These are phyloP conservation scores for Volucella bombylans DNA, from an alignment of 2,888 invertebrate species.

Conservation along the genomic window DNA sequence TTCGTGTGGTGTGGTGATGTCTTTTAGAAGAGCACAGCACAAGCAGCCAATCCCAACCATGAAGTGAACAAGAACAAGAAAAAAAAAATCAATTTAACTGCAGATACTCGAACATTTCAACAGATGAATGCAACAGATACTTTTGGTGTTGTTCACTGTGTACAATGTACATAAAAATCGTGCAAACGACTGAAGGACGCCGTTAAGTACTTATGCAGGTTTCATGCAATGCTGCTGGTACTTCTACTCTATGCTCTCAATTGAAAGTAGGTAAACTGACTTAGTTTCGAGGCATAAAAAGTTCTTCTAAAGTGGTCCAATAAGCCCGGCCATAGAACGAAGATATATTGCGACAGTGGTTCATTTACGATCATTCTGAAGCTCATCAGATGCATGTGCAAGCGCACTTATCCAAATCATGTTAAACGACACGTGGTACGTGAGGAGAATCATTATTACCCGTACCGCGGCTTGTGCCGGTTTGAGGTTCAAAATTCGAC, in stretches of 20 bases:
- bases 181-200: constrained; percentile 65
- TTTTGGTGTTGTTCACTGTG: constrained; percentile 11
- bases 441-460: constrained; percentile 61
- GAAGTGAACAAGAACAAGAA: constrained; percentile 3
- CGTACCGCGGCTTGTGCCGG: not conserved
- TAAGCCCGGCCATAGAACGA: constrained; percentile 22
- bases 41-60: constrained; percentile 9
- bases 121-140: constrained; percentile 63
- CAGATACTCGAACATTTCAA: constrained; percentile 41
- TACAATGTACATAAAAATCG: constrained; percentile 62
- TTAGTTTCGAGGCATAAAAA: constrained; percentile 34
- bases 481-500: constrained; percentile 30
- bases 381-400: constrained; percentile 60
- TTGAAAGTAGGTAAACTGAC: constrained; percentile 55
- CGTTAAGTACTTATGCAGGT: constrained; percentile 58
- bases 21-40: constrained; percentile 34
- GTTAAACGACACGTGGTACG: constrained; percentile 73
- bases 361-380: constrained; percentile 60
- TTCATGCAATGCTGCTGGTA: constrained; percentile 32
- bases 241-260: constrained; percentile 52
- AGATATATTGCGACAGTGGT: constrained; percentile 64
- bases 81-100: constrained; percentile 43
- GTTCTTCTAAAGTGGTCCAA: constrained; percentile 30
- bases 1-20: not conserved
- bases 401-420: constrained; percentile 49